These are phyloP conservation scores for Psilopsiagon aymara DNA, from an alignment of 2,113 vertebrate species.

Conservation along the genomic window DNA sequence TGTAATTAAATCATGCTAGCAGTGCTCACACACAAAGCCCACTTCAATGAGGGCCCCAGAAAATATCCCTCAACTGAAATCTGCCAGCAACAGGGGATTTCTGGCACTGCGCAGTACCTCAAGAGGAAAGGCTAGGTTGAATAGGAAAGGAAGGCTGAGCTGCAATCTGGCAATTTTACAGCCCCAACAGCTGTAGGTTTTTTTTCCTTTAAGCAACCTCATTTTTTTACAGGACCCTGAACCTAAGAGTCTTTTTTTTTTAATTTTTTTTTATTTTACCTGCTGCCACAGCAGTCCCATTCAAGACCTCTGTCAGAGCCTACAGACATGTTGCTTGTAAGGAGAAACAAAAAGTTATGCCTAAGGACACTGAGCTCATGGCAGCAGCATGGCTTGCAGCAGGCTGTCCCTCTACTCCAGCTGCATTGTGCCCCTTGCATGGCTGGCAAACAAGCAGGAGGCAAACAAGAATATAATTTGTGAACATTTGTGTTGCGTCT, in stretches of 20 bases:
- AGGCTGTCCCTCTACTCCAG: neutral
- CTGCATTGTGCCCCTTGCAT: accelerated
- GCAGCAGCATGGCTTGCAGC: neutral
- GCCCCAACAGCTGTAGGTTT: neutral
- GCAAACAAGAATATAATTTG: neutral
- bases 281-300: accelerated
- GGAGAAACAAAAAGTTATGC: neutral
- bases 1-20: neutral
- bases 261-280: neutral
- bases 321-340: accelerated
- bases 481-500: neutral
- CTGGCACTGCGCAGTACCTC: accelerated
- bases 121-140: neutral
- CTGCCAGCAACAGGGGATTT: neutral
- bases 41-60: neutral
- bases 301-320: neutral
- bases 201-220: neutral
- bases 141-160: neutral
- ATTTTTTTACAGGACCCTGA: neutral
- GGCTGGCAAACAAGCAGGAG: neutral
- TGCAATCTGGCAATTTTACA: neutral
- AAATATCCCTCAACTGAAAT: neutral
- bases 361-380: neutral
- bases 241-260: accelerated
- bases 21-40: neutral